Evolutionary conservation across 37 sponge, comb jelly and placozoan genomes (phyloP).

Genomic region (Beroe ovata): DNA sequence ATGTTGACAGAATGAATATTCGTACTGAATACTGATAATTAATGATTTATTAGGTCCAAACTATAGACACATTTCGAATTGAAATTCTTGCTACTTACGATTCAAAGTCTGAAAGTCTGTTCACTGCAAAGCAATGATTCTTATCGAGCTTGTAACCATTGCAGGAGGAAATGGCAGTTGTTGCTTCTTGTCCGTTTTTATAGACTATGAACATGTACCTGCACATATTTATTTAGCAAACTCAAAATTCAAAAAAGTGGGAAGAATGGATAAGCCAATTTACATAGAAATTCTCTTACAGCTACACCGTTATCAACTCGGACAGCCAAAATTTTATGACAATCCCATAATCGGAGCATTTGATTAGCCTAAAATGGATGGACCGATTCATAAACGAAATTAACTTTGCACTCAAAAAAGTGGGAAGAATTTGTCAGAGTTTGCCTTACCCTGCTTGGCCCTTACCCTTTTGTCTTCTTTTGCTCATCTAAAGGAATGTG

Average conservation of each 20-base stretch:
- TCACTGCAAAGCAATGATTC: conserved; percentile 86
- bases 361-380: too few species aligned
- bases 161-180: conserved; percentile 82
- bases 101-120: conserved; percentile 90
- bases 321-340: neutral
- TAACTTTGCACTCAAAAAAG: too few species aligned
- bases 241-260: neutral
- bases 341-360: too few species aligned
- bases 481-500: conserved; percentile 85
- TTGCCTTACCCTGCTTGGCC: too few species aligned
- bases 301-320: neutral
- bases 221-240: neutral
- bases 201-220: conserved; percentile 73
- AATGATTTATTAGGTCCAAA: too few species aligned
- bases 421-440: too few species aligned
- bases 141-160: conserved; percentile 96
- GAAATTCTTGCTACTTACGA: conserved; percentile 75
- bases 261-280: neutral
- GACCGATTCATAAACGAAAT: too few species aligned
- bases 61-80: too few species aligned
- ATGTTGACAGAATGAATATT: too few species aligned
- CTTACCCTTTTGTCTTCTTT: conserved; percentile 85
- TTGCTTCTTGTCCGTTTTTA: conserved; percentile 76
- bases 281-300: neutral
- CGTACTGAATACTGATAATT: too few species aligned